These are phyloP conservation scores for Vespertilio murinus DNA, from an alignment of 2,797 vertebrate species.

Conservation along the genomic window DNA sequence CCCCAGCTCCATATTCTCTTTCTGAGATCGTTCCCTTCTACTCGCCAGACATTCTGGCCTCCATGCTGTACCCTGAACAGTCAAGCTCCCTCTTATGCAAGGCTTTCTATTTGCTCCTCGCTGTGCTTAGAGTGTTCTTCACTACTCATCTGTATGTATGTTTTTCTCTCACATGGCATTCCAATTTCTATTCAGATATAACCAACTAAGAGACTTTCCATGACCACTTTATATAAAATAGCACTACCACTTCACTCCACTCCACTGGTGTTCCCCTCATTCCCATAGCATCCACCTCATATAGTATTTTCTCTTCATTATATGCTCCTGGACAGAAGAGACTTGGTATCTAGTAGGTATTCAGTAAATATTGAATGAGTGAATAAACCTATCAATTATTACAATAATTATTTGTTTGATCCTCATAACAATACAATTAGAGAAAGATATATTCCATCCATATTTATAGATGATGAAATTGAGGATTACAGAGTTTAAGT, in stretches of 20 bases:
- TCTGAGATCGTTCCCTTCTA: background rate
- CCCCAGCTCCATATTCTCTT: background rate
- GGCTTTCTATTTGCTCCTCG: background rate
- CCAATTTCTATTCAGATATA: background rate
- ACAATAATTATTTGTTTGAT: background rate
- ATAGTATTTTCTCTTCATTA: background rate
- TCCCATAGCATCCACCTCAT: background rate
- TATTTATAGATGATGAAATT: background rate
- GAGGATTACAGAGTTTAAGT: background rate
- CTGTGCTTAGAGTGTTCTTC: background rate
- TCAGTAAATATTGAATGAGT: constrained; percentile 1
- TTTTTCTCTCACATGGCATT: background rate
- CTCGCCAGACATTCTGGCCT: background rate
- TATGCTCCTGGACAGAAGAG: background rate
- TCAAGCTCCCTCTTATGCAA: background rate
- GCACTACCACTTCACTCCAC: background rate
- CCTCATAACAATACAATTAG: background rate
- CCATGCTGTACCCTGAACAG: background rate
- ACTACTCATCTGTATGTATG: background rate
- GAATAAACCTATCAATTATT: background rate
- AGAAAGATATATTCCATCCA: background rate
- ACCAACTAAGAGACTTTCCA: background rate
- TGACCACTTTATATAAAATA: background rate
- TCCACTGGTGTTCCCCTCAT: background rate
- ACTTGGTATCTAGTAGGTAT: background rate